A percentile compares a stretch with the other conserved stretches of the same genome.
phyloP scores from a whole-genome alignment of 2,113 vertebrate genomes.

The Saccopteryx bilineata region DNA sequence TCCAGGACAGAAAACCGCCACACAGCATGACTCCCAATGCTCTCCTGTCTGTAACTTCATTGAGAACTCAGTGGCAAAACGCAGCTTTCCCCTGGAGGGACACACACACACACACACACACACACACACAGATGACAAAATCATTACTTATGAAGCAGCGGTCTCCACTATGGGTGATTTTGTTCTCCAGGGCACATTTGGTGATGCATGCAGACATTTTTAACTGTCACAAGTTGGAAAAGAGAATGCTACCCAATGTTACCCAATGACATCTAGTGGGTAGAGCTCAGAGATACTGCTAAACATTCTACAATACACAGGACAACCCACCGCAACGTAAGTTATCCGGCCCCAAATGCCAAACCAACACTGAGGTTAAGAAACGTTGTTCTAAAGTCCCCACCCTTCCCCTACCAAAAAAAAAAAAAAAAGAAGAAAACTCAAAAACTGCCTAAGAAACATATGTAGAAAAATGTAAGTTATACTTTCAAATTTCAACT shows the following conservation, averaged over 20 bases:
- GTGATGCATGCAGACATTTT: background rate
- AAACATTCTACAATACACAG: background rate
- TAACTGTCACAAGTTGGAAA: background rate
- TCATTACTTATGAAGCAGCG: background rate
- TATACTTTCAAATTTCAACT: background rate
- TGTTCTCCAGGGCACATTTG: background rate
- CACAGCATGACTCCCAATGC: constrained; percentile 9
- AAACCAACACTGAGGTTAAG: background rate
- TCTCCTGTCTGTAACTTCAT: background rate
- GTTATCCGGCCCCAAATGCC: background rate
- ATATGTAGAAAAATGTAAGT: background rate
- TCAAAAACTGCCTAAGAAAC: background rate
- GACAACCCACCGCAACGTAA: background rate
- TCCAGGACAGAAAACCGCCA: background rate
- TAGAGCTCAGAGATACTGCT: background rate
- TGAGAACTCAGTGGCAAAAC: constrained; percentile 57
- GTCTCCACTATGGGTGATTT: background rate
- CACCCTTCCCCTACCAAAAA: background rate
- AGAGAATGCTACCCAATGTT: background rate
- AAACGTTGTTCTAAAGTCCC: background rate
- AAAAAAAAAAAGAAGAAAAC: background rate
- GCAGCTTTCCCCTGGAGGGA: background rate
- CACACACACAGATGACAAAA: background rate
- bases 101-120: background rate
- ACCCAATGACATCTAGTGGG: background rate